Evolutionary conservation across 2,113 vertebrate genomes (phyloP), one percentile per base, ranked within the genome.

Genomic region (Larimichthys crocea): DNA sequence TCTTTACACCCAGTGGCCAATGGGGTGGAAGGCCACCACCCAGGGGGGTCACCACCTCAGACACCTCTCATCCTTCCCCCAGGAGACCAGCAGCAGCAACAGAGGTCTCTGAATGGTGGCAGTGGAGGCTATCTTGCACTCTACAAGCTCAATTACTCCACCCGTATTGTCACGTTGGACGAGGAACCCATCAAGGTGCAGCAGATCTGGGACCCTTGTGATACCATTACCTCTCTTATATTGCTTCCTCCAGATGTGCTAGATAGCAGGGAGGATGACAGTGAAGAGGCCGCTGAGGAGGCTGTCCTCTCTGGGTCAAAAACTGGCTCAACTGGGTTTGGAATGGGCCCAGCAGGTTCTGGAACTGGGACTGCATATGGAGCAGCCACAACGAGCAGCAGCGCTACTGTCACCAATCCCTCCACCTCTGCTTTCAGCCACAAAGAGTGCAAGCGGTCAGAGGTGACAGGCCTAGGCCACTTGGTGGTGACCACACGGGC

Each of bases 131-230:
- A 99, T 88, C 94, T 99, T 77, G 95, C 97, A 14, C 97, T 99
- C 90, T 99, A 99, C 91, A 99, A 98, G 88, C 97, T 99, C 88
- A 99, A 99, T 95, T 99, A 99, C 94, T 96, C 97, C 82, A 99
- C 97, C 56, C 96, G 97, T 67, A 97, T 99, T 78, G 98, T 99
- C 87, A 99, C 98, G 75, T 92, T 99, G 88, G 97, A 99, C 77
- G 97, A 99, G 89, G 97, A 99, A 67, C 98, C 98, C 0, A 91
- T 99, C 79, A 99, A 97, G 95, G 96, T 99, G 74, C 97, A 99
- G 87, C 98, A 99, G 94, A 99, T 99, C 94, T 96, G 96, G 92
- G 98, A 99, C 89, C 96, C 97, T 61, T 95, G 96, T 80, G 98
- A 99, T 91, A 96, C 97, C 71, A 96, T 99, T 94, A 99, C 98